phyloP scores from a whole-genome alignment of 1,140 invertebrate species.

The Drosophila quadrilineata region DNA sequence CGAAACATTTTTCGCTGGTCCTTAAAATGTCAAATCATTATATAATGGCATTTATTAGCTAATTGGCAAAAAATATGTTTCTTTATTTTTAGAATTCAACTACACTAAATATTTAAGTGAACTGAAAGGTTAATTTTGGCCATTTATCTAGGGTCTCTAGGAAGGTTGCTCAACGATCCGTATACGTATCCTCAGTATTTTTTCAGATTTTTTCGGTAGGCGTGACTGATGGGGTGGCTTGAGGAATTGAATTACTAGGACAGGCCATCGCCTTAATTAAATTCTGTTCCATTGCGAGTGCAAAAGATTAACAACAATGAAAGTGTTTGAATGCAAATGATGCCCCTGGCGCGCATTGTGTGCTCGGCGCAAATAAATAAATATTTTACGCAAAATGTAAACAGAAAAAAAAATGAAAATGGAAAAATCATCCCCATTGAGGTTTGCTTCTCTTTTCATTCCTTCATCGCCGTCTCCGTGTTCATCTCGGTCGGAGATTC shows the following conservation, averaged over 20 bases:
- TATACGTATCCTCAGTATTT: not conserved
- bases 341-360: slow-evolving; percentile 45
- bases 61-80: too few species aligned
- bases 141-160: too few species aligned
- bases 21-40: too few species aligned
- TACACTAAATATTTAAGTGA: too few species aligned
- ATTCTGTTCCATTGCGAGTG: slow-evolving; percentile 66
- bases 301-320: slow-evolving; percentile 66
- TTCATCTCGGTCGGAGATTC: not conserved
- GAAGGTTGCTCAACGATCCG: slow-evolving; percentile 17
- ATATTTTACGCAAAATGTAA: slow-evolving; percentile 44
- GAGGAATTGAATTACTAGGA: slow-evolving; percentile 65
- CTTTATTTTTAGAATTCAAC: too few species aligned
- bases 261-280: slow-evolving; percentile 64
- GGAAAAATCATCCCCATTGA: slow-evolving; percentile 19
- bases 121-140: too few species aligned
- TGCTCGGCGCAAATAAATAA: slow-evolving; percentile 66
- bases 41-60: too few species aligned
- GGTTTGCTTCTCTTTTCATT: slow-evolving; percentile 12
- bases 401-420: slow-evolving; percentile 15
- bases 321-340: slow-evolving; percentile 71
- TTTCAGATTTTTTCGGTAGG: slow-evolving; percentile 6
- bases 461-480: not conserved
- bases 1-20: slow-evolving; percentile 10
- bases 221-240: slow-evolving; percentile 21